A percentile compares a stretch with the other conserved stretches of the same genome.
phyloP scores from a whole-genome alignment of 2,113 vertebrate species.

The Stegostoma tigrinum region DNA sequence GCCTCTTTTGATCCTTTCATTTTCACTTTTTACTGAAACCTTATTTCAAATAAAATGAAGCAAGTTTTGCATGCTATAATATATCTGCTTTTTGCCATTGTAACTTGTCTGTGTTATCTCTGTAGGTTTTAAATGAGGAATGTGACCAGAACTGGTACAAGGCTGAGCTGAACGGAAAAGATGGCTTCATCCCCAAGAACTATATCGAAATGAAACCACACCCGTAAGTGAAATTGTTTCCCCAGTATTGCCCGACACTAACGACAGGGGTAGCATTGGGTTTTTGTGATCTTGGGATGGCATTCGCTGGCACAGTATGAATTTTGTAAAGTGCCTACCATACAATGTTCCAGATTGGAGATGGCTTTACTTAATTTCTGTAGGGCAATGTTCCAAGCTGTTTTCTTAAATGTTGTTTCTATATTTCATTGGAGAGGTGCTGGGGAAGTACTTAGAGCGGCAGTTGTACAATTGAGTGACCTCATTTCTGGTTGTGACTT shows the following conservation, averaged over 20 bases:
- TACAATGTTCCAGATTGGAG: too few relatives aligned
- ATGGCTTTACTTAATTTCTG: neutral
- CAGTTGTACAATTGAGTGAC: neutral
- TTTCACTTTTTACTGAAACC: neutral
- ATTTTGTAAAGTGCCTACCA: neutral
- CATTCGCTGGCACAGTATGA: neutral
- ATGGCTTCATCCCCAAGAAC: conserved; percentile 97
- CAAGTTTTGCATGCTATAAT: neutral
- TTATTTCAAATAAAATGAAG: neutral
- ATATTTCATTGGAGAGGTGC: neutral
- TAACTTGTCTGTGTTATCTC: conserved; percentile 3
- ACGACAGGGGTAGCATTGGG: neutral
- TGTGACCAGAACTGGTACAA: conserved; percentile 95
- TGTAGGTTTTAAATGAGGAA: conserved; percentile 94
- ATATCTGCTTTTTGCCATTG: neutral
- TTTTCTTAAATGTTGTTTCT: neutral
- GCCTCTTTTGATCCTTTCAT: neutral
- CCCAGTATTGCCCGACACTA: neutral
- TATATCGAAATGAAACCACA: conserved; percentile 99
- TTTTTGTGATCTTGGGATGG: neutral
- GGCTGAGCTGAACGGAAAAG: conserved; percentile 91
- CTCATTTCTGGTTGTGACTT: neutral
- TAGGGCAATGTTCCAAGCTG: neutral
- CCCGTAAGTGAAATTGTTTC: conserved; percentile 69
- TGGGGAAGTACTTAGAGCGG: neutral